Base-by-base conservation (phyloP, 1,140 invertebrate species). In the Macrostomum lignano region DNA sequence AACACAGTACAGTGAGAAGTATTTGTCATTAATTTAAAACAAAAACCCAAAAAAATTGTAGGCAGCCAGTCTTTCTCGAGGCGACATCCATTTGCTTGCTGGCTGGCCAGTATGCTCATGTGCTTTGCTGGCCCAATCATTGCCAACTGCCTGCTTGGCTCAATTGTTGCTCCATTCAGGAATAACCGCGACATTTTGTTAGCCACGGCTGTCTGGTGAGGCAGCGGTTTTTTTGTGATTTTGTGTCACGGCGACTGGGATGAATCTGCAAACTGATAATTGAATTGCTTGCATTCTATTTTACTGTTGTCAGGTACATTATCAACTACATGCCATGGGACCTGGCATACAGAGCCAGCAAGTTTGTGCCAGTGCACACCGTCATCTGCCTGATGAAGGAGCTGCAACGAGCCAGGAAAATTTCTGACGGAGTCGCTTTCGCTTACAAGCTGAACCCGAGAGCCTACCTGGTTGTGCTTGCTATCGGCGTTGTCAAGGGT, bases 291-390 rank as follows among this genome's bases (percentile, higher is more conserved):
- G n/a, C n/a, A n/a, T n/a, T n/a, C n/a, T n/a, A n/a, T n/a, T n/a
- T n/a, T n/a, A n/a, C n/a, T n/a, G n/a, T n/a, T n/a, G n/a, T n/a
- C 51, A 93, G 84, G 86, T 96, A 94, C 51, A 55, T 84, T 15
- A 71, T 96, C 37, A 94, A 94, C 61, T 98, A 96, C 60, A 88
- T 75, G 20, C 91, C 91, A 1, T 88, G 93, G 55, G 91, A 98
- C 51, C 66, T 94, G 40, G 77, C 79, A 2, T 96, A 93, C 56
- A 94, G 91, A 59, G 55, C 88, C 39, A 71, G 70, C 17, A 91
- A 93, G 59, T 82, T 94, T 56, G 60, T 91, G 40, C 88, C 88
- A 2, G 65, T 93, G 2, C 94, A 94, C 63, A 62, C 94, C 29
- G 65, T 73, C 1, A 72, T 86, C 21, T 68, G 74, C 21, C 71